Conservation (phyloP, 2,888 invertebrate species). For the Cybosia mesomella region DNA sequence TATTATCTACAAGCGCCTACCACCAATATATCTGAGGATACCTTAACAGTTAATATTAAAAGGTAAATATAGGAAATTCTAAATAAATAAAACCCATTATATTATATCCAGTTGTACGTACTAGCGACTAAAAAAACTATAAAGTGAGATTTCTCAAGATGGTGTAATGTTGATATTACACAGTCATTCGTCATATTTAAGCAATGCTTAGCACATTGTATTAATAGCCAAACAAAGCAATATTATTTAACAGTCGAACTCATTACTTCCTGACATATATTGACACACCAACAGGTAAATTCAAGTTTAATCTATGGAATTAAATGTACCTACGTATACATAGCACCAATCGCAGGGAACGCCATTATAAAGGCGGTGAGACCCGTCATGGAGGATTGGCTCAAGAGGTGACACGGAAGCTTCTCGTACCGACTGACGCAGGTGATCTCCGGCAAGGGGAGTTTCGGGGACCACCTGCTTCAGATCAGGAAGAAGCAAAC, state of each 20-base stretch:
- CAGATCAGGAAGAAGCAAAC: too few species aligned
- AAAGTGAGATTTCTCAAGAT: neutral
- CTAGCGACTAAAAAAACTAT: neutral
- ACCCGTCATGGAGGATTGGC: too few species aligned
- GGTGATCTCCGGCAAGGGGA: too few species aligned
- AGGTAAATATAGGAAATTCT: neutral
- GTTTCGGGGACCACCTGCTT: too few species aligned
- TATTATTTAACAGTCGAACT: neutral
- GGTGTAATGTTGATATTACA: neutral
- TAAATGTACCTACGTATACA: neutral
- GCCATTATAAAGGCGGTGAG: too few species aligned
- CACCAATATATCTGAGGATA: neutral
- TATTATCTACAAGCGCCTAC: neutral
- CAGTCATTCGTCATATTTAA: slow-evolving; percentile 6
- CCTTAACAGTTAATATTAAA: neutral
- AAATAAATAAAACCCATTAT: neutral
- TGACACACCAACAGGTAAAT: neutral
- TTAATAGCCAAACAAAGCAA: slow-evolving; percentile 10
- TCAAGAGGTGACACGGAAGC: too few species aligned
- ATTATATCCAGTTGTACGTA: neutral
- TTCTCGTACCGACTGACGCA: too few species aligned
- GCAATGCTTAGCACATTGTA: slow-evolving; percentile 10
- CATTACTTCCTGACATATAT: neutral
- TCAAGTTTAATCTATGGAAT: neutral
- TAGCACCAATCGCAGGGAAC: too few species aligned